A percentile compares a stretch with the other conserved stretches of the same genome.
Conservation (phyloP, 2,113 vertebrate genomes). For the Tetraodon nigroviridis region DNA sequence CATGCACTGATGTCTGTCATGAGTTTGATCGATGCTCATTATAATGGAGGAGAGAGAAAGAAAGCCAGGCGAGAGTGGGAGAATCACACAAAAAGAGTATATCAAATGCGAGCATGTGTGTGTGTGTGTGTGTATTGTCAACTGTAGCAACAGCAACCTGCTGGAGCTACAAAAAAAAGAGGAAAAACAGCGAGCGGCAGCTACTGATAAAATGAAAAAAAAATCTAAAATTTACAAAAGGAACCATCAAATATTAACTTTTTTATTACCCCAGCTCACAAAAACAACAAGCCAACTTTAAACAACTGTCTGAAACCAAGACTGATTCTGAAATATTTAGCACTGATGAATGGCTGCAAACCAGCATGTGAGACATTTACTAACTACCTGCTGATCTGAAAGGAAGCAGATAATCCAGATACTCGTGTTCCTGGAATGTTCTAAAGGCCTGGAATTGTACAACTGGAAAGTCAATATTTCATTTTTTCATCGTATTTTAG, state of each 20-base stretch:
- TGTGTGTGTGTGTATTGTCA: constrained; percentile 9
- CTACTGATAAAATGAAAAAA: not conserved
- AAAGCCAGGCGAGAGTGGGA: constrained; percentile 36
- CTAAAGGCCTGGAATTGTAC: too few relatives aligned
- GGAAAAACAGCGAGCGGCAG: not conserved
- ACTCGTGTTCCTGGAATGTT: too few relatives aligned
- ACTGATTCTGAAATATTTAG: not conserved
- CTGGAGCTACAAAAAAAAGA: not conserved
- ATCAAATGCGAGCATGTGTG: constrained; percentile 25
- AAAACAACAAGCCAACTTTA: not conserved
- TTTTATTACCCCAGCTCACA: too few relatives aligned
- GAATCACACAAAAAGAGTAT: constrained; percentile 24
- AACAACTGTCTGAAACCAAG: not conserved
- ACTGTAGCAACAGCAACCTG: constrained; percentile 1
- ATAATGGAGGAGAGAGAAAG: constrained; percentile 41
- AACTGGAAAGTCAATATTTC: too few relatives aligned
- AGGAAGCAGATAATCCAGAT: too few relatives aligned
- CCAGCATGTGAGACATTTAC: too few relatives aligned
- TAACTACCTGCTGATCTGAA: too few relatives aligned
- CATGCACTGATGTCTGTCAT: constrained; percentile 44
- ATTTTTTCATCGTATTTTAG: too few relatives aligned
- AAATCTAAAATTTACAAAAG: not conserved
- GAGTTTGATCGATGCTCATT: constrained; percentile 44
- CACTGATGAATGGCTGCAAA: not conserved
- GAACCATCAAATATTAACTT: too few relatives aligned